phyloP scores from a whole-genome alignment of 1,140 invertebrate genomes.

The Eriosoma lanigerum region DNA sequence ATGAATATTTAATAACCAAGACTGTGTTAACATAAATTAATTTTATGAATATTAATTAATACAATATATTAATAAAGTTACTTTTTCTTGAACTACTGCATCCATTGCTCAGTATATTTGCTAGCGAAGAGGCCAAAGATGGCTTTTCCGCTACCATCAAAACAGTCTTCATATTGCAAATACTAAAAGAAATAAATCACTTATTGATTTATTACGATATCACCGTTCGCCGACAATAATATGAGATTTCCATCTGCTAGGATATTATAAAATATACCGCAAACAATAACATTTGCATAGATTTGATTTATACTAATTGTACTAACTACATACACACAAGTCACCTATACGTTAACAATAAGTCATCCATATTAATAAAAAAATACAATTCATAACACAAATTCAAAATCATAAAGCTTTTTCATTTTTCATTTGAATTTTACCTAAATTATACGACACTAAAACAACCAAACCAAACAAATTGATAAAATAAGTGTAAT shows the following conservation, averaged over 20 bases:
- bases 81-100: constrained; percentile 83
- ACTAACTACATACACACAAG: neutral
- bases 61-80: constrained; percentile 57
- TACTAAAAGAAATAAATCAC: neutral
- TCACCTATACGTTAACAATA: neutral
- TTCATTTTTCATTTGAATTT: neutral
- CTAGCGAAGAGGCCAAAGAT: constrained; percentile 90
- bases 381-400: neutral
- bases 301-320: neutral
- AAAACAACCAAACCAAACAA: constrained; percentile 34
- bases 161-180: constrained; percentile 78
- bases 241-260: constrained; percentile 27
- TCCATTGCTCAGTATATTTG: constrained; percentile 91
- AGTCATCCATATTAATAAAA: neutral
- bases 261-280: neutral
- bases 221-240: neutral
- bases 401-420: neutral
- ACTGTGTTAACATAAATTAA: too few relatives aligned
- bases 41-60: constrained; percentile 30
- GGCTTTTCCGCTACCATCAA: constrained; percentile 99
- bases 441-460: neutral
- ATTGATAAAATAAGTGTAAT: constrained; percentile 51
- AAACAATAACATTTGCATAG: neutral
- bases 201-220: neutral
- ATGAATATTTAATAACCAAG: too few relatives aligned